phyloP scores from a whole-genome alignment of 1,140 invertebrate species.

The Andricus grossulariae region DNA sequence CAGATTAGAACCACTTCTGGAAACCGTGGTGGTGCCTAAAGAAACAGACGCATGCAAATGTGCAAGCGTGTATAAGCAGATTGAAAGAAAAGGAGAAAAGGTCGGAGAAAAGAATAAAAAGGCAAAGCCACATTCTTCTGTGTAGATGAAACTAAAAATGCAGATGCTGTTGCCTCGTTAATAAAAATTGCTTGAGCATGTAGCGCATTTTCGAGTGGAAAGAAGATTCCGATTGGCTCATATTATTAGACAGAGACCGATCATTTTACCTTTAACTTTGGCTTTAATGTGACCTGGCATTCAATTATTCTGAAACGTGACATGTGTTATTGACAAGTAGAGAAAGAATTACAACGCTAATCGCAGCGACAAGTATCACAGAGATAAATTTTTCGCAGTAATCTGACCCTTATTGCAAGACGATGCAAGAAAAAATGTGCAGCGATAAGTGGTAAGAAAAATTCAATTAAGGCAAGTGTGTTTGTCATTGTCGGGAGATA shows the following conservation, averaged over 20 bases:
- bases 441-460: constrained; percentile 25
- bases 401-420: neutral
- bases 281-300: too few species aligned
- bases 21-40: constrained; percentile 16
- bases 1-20: too few species aligned
- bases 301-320: too few species aligned
- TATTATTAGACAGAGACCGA: too few species aligned
- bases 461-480: constrained; percentile 31
- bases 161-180: constrained; percentile 46
- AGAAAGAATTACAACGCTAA: neutral
- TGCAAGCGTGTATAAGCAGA: constrained; percentile 51
- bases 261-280: too few species aligned
- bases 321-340: too few species aligned
- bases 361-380: neutral
- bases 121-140: neutral
- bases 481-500: constrained; percentile 30
- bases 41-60: constrained; percentile 52
- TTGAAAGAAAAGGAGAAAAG: constrained; percentile 48
- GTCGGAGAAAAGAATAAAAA: constrained; percentile 39
- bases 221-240: too few species aligned
- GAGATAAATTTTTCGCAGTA: neutral
- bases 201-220: neutral
- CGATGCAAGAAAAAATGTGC: neutral
- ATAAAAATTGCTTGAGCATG: constrained; percentile 43
- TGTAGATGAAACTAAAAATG: constrained; percentile 20